phyloP scores from a whole-genome alignment of 2,113 vertebrate species.

The Psilopogon haemacephalus region DNA sequence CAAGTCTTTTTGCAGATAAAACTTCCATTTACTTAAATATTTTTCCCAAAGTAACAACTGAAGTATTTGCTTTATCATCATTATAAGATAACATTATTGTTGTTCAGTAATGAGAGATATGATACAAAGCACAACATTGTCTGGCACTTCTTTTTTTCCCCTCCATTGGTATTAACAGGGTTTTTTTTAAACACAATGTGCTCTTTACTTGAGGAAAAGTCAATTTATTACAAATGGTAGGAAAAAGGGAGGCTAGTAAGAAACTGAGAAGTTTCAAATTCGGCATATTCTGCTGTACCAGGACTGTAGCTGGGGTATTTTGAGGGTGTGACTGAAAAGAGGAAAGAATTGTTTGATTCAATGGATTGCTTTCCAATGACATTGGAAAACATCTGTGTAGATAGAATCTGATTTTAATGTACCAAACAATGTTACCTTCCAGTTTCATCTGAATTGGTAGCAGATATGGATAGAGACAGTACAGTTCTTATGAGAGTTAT shows the following conservation, averaged over 20 bases:
- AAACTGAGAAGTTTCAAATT: background rate
- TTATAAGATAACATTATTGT: background rate
- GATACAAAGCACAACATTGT: background rate
- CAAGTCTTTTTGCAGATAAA: slow-evolving; percentile 17
- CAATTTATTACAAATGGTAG: background rate
- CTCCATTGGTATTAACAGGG: background rate
- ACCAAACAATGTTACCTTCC: background rate
- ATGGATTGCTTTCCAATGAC: background rate
- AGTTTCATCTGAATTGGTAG: background rate
- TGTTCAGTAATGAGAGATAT: background rate
- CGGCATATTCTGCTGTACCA: background rate
- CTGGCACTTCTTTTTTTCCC: background rate
- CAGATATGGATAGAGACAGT: background rate
- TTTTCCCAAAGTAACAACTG: background rate
- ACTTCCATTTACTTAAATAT: slow-evolving; percentile 3
- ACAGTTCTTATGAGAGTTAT: background rate
- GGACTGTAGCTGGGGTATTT: background rate
- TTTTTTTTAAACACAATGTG: background rate
- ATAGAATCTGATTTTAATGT: background rate
- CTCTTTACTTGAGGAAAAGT: background rate
- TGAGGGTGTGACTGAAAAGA: background rate
- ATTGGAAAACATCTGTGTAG: background rate
- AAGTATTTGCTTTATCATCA: background rate
- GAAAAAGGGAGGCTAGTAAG: background rate
- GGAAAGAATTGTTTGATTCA: background rate